phyloP scores from a whole-genome alignment of 2,113 vertebrate genomes.

The Etheostoma cragini region DNA sequence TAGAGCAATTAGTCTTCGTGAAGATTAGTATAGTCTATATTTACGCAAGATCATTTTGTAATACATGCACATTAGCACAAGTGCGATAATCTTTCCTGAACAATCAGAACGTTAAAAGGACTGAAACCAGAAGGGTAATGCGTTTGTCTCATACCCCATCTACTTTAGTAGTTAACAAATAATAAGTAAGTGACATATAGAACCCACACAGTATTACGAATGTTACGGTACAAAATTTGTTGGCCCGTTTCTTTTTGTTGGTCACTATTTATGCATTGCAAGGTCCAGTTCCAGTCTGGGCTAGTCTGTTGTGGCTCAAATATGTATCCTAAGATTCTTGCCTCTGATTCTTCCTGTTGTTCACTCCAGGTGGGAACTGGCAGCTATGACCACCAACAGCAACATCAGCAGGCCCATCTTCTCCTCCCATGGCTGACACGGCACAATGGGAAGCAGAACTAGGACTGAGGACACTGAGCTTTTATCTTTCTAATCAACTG shows the following conservation, averaged over 20 bases:
- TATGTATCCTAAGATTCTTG: background rate
- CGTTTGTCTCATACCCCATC: background rate
- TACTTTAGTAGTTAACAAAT: background rate
- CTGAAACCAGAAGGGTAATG: background rate
- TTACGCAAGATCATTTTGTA: background rate
- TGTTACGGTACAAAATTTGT: background rate
- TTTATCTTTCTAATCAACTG: constrained; percentile 44
- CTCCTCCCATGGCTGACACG: constrained; percentile 91
- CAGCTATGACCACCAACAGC: constrained; percentile 99
- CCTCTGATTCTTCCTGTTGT: constrained; percentile 9
- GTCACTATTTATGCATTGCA: background rate
- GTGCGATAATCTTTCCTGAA: background rate
- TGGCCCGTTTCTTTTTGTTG: background rate
- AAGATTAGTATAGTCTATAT: background rate
- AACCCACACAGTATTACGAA: background rate
- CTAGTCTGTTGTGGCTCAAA: background rate
- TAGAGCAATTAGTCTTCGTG: background rate
- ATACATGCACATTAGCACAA: background rate
- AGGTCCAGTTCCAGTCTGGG: constrained; percentile 1
- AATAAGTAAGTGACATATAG: background rate
- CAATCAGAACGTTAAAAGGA: background rate
- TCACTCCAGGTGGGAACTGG: constrained; percentile 93
- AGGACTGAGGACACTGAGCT: constrained; percentile 45
- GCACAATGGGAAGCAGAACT: constrained; percentile 40
- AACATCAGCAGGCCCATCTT: constrained; percentile 98